Evolutionary conservation across 2,888 invertebrate genomes (phyloP).

Genomic region (Teleiodes luculella): DNA sequence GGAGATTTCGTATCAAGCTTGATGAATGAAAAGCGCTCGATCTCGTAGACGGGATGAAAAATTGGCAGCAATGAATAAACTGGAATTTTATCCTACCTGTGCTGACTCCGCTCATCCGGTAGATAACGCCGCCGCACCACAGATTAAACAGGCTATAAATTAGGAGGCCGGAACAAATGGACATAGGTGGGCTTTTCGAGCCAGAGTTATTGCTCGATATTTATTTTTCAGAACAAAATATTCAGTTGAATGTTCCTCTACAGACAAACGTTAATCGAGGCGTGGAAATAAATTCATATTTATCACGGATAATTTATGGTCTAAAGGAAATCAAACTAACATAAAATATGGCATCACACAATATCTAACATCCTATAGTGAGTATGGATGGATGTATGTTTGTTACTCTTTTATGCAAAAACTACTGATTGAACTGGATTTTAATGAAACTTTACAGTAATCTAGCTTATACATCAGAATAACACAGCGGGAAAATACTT

Average conservation of each 20-base stretch:
- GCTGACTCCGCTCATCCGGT: constrained; percentile 24
- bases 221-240: constrained; percentile 6
- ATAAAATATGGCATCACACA: no score
- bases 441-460: no score
- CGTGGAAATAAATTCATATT: no score
- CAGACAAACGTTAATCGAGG: not conserved
- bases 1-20: constrained; percentile 29
- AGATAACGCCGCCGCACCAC: constrained; percentile 12
- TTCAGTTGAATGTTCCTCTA: constrained; percentile 1
- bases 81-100: constrained; percentile 7
- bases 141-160: constrained; percentile 16
- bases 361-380: no score
- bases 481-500: no score
- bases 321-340: no score
- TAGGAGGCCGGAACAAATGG: constrained; percentile 11
- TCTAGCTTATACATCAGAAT: no score
- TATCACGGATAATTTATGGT: no score
- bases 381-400: no score
- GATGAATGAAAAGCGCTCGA: constrained; percentile 39
- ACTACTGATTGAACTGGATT: no score
- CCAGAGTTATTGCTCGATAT: not conserved
- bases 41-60: constrained; percentile 36
- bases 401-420: no score
- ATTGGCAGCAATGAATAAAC: constrained; percentile 43
- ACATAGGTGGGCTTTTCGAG: constrained; percentile 12